These are phyloP conservation scores for Molossus molossus DNA, from an alignment of 2,797 vertebrate genomes.

Conservation along the genomic window DNA sequence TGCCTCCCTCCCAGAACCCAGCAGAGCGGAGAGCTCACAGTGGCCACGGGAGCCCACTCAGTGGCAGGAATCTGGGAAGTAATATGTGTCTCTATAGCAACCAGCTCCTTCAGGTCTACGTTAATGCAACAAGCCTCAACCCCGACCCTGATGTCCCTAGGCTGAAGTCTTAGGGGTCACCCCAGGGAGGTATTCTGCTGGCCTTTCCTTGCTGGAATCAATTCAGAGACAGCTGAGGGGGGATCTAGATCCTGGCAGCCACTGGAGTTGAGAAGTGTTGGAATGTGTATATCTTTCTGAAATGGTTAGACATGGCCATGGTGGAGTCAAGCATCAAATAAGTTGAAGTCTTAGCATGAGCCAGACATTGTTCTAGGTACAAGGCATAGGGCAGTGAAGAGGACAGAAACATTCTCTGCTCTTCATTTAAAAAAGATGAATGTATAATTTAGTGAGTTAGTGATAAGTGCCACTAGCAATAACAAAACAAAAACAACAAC, in stretches of 20 bases:
- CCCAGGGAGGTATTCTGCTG: not conserved
- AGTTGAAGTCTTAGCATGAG: not conserved
- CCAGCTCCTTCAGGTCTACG: not conserved
- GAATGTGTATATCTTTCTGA: not conserved
- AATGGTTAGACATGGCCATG: not conserved
- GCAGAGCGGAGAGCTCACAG: not conserved
- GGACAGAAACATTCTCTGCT: not conserved
- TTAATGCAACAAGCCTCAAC: not conserved
- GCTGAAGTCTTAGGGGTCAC: not conserved
- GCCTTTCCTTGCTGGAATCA: not conserved
- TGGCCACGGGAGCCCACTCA: not conserved
- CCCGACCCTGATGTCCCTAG: not conserved
- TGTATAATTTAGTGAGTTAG: not conserved
- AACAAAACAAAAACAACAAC: constrained; percentile 20
- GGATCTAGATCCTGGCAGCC: not conserved
- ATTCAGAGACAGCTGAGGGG: not conserved
- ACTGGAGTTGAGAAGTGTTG: not conserved
- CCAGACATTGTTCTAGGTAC: not conserved
- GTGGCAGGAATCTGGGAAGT: not conserved
- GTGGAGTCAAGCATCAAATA: not conserved
- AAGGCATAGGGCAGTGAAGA: not conserved
- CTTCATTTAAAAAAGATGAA: not conserved
- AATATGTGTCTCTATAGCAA: not conserved
- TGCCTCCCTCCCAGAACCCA: not conserved
- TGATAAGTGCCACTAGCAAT: not conserved